Evolutionary conservation across 1,140 invertebrate species (phyloP).

Genomic region (Drosophila carrolli): DNA sequence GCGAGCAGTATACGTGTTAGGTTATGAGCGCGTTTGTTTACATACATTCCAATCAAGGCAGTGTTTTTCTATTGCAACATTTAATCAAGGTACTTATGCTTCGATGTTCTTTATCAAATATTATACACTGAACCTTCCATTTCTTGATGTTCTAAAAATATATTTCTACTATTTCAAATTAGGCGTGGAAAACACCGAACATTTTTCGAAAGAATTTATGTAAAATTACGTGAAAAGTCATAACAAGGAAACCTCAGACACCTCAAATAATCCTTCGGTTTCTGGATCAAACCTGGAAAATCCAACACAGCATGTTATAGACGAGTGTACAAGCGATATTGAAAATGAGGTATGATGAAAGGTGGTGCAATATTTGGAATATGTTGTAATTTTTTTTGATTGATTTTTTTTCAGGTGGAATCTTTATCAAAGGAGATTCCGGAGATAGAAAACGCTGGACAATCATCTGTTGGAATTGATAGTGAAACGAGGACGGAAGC

Average conservation of each 20-base stretch:
- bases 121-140: background rate
- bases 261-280: background rate
- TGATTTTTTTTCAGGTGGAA: too few relatives aligned
- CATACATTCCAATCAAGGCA: background rate
- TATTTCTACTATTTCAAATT: background rate
- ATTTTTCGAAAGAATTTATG: background rate
- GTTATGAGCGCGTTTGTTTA: background rate
- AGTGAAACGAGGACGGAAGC: too few relatives aligned
- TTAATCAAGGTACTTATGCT: background rate
- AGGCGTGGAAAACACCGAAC: background rate
- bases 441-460: too few relatives aligned
- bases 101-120: background rate
- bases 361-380: too few relatives aligned
- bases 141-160: background rate
- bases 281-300: background rate
- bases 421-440: too few relatives aligned
- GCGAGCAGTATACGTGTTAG: too few relatives aligned
- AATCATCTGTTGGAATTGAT: too few relatives aligned
- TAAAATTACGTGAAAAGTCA: background rate
- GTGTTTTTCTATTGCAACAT: too few relatives aligned
- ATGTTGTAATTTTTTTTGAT: too few relatives aligned
- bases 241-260: too few relatives aligned
- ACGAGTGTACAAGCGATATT: slow-evolving; percentile 1
- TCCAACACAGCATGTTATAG: background rate
- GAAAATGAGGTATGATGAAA: slow-evolving; percentile 1